Evolutionary conservation across 2,888 invertebrate genomes (phyloP).

Genomic region (Tupiocoris notatus): DNA sequence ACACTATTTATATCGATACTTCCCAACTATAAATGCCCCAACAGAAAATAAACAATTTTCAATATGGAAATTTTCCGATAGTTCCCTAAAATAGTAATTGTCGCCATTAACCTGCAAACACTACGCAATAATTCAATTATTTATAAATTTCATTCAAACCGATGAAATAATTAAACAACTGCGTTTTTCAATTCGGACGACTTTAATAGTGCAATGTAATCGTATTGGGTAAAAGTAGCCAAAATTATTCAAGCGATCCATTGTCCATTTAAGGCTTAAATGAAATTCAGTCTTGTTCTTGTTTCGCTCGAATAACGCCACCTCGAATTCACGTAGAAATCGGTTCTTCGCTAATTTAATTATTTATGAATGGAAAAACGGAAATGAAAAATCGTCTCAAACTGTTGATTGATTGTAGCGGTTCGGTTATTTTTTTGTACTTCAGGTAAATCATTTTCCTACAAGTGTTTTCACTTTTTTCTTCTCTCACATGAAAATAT

Average conservation of each 20-base stretch:
- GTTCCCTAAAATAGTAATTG: no score
- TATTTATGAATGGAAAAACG: neutral
- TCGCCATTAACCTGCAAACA: no score
- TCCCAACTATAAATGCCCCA: no score
- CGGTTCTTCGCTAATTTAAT: constrained; percentile 2
- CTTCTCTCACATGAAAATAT: constrained; percentile 33
- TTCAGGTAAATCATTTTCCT: constrained; percentile 16
- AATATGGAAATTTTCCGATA: no score
- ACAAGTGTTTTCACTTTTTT: constrained; percentile 12
- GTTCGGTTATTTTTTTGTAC: constrained; percentile 21
- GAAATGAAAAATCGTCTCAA: neutral
- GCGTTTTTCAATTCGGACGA: no score
- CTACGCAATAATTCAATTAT: no score
- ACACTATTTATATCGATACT: no score
- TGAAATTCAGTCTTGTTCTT: constrained; percentile 47
- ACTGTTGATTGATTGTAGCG: neutral
- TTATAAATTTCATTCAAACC: no score
- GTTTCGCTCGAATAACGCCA: constrained; percentile 31
- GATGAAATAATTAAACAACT: no score
- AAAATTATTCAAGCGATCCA: constrained; percentile 27
- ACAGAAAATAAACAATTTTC: no score
- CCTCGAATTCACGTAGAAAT: neutral
- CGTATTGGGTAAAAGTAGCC: no score
- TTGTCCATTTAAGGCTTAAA: constrained; percentile 47
- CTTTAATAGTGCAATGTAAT: no score